Evolutionary conservation across 2,113 vertebrate species (phyloP), one percentile per base, ranked within the genome.

Genomic region (Zeus faber): DNA sequence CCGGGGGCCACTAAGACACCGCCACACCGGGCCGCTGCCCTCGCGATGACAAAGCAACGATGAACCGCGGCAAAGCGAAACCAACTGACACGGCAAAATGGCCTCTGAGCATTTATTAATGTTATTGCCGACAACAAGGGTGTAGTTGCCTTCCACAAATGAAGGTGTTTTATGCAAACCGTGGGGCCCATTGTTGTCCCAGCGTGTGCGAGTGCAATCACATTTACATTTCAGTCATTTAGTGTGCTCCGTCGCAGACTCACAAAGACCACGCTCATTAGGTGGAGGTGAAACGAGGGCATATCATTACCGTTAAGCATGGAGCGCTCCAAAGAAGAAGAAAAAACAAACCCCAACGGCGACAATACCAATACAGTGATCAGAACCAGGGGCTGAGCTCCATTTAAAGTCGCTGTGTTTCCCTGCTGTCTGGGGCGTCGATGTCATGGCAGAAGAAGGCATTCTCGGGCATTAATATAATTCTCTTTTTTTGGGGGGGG

Each of bases 171-270:
- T 54, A 76, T 68, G 52, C 68, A 62, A 69, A 68, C 37, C 20
- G 4, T 0, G n/a, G 33, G 26, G 26, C 51, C 55, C 8, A 48
- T 52, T 48, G 59, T 56, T 51, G 41, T 52, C 67, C 49, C 49
- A 46, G 67, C 62, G 14, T 67, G 70, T 16, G n/a, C 24, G 47
- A 63, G 39, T 11, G 55, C 68, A 67, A 68, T 72, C 74, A 69
- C 74, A 65, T 76, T 69, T 59, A 16, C 69, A 77, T 69, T 51
- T 61, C 0, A 1, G 56, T 58, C 58, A n/a, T 62, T 68, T 47
- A 47, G 40, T 0, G 6, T 1, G 11, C 4, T 4, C 41, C 14
- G 26, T 22, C 61, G 24, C 22, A 1, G 16, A 22, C 27, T 43
- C 16, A 20, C 18, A 68, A 53, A 53, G 57, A 44, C 40, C 18